These are phyloP conservation scores for Setophaga petechia DNA, from an alignment of 2,113 vertebrate genomes.

Conservation along the genomic window DNA sequence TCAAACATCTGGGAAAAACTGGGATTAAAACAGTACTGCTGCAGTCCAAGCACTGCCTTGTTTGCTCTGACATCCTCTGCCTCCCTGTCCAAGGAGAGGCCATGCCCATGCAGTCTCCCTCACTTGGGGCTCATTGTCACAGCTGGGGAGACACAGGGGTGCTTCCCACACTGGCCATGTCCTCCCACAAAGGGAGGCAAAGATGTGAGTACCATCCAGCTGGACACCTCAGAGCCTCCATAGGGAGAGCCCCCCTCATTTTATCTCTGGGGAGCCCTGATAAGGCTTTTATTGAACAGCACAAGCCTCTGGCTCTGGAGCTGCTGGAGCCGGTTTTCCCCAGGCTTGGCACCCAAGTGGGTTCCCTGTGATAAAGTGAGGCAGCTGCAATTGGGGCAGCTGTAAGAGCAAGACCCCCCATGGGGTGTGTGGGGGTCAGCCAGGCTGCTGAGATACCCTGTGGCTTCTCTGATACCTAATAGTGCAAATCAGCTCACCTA, in stretches of 20 bases:
- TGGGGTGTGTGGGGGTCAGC: neutral
- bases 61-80: neutral
- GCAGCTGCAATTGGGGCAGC: neutral
- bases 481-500: neutral
- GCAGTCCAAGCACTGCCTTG: no score
- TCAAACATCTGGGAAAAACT: neutral
- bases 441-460: neutral
- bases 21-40: neutral
- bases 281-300: neutral
- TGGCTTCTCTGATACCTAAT: neutral
- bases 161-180: neutral
- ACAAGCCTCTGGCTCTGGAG: neutral
- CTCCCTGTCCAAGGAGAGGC: neutral
- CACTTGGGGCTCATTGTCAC: accelerated
- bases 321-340: neutral
- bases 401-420: neutral
- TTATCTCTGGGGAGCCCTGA: neutral
- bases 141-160: neutral
- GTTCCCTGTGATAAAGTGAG: neutral
- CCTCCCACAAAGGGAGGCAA: neutral
- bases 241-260: neutral
- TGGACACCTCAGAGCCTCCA: neutral
- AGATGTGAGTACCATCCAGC: neutral
- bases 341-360: neutral
- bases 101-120: neutral